Evolutionary conservation across 2,888 invertebrate genomes (phyloP).

Genomic region (Hartigia nigra): DNA sequence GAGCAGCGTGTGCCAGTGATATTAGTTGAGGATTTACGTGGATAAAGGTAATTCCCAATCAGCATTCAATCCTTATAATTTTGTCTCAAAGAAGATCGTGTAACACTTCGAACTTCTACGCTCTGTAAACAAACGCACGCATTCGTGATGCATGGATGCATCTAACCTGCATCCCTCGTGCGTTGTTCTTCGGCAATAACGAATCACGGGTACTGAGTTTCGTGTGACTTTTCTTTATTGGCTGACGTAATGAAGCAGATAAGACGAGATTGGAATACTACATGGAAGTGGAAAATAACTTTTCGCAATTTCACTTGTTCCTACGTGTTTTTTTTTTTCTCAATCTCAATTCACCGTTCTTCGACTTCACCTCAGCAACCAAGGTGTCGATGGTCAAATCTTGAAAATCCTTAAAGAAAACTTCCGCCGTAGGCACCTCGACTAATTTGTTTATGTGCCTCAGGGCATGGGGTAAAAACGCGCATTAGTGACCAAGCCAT

Average conservation of each 20-base stretch:
- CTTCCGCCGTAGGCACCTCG: neutral
- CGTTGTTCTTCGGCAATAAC: neutral
- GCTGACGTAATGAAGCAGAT: neutral
- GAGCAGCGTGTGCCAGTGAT: constrained; percentile 18
- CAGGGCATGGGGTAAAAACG: neutral
- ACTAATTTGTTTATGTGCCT: constrained; percentile 16
- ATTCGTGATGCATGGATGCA: neutral
- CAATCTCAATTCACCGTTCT: neutral
- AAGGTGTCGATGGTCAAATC: neutral
- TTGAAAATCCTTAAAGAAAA: constrained; percentile 1
- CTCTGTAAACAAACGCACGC: neutral
- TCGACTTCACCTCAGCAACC: neutral
- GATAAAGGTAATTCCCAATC: constrained; percentile 13
- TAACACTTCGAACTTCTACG: neutral
- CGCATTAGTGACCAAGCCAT: neutral
- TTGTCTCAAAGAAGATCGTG: neutral
- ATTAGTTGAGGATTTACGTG: constrained; percentile 18
- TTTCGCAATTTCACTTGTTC: neutral
- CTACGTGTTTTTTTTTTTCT: neutral
- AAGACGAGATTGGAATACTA: neutral
- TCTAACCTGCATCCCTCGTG: neutral
- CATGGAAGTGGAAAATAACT: neutral
- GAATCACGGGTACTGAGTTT: neutral
- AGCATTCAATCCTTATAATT: neutral
- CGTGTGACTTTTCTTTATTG: neutral